Base-by-base conservation (phyloP, 2,113 vertebrate genomes). In the Microcebus ravelobensis region DNA sequence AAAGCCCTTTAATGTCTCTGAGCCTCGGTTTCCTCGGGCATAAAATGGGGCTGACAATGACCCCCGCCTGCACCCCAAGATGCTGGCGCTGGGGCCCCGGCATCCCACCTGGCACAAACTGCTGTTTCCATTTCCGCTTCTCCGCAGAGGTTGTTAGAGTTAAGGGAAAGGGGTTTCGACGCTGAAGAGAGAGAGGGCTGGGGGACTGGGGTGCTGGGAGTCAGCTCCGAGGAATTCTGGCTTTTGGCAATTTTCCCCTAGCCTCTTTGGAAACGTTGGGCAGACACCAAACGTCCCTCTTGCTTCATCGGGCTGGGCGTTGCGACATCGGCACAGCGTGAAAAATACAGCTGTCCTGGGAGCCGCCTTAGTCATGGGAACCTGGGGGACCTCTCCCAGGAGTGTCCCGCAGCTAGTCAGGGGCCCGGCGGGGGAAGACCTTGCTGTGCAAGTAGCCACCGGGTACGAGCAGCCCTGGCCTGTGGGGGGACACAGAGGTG, bases 321-420 rank as follows among this genome's bases (percentile, higher is more conserved):
- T 88, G 94, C 36, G 0, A 95, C 97, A 96, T 25, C 0, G 4
- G 59, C 57, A 2, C 0, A 0, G 50, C 6, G 36, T 21, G 31
- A 34, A 36, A 74, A 29, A 17, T 0, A 2, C n/a, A 0, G 45
- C 67, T 82, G 96, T 84, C 94, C 90, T 36, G 45, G 65, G 87
- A 65, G 45, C 59, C 39, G 42, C 70, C 92, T 57, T 5, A 87
- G 95, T 87, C 87, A 45, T 57, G 93, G 95, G 94, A 89, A 86
- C 87, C 27, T 0, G 14, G 27, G 73, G 71, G 34, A 25, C 5
- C 8, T 65, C 82, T 74, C 87, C 42, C 6, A 5, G 93, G 91
- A 95, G 83, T 1, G 93, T 86, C 80, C 85, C 61, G 85, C 39
- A 29, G 15, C 1, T 67, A 73, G 76, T 88, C 95, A 94, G 93